phyloP scores from a whole-genome alignment of 2,797 vertebrate species.

The Discoglossus pictus region DNA sequence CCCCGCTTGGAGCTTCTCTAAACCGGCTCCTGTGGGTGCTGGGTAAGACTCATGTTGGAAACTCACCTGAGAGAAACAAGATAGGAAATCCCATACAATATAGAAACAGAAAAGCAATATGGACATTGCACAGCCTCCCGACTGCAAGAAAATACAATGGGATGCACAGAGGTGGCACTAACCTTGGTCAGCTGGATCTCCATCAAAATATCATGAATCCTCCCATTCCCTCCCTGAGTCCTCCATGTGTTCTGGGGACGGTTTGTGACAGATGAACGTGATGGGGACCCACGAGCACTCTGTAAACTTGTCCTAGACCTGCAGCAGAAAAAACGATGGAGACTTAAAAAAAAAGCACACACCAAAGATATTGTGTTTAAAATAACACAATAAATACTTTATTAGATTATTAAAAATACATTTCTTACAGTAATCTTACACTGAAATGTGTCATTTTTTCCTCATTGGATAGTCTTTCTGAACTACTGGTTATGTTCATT shows the following conservation, averaged over 20 bases:
- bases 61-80: conserved; percentile 77
- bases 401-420: too few species aligned
- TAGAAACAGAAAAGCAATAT: background rate
- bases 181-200: conserved; percentile 94
- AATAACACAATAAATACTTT: too few species aligned
- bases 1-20: conserved; percentile 5
- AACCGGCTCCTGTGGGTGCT: conserved; percentile 12
- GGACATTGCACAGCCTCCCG: too few species aligned
- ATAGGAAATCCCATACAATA: background rate
- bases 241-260: conserved; percentile 91
- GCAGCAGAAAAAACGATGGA: background rate
- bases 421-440: too few species aligned
- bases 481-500: too few species aligned
- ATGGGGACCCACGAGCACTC: conserved; percentile 77
- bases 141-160: background rate
- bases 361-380: too few species aligned
- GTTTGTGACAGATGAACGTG: conserved; percentile 74
- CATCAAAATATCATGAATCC: conserved; percentile 86
- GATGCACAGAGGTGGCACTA: too few species aligned
- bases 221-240: conserved; percentile 80
- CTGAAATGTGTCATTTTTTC: too few species aligned
- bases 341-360: too few species aligned
- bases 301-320: conserved; percentile 56
- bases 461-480: too few species aligned
- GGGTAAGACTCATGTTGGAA: conserved; percentile 88